Conservation (phyloP, 2,797 vertebrate species). For the Melanitta fusca region DNA sequence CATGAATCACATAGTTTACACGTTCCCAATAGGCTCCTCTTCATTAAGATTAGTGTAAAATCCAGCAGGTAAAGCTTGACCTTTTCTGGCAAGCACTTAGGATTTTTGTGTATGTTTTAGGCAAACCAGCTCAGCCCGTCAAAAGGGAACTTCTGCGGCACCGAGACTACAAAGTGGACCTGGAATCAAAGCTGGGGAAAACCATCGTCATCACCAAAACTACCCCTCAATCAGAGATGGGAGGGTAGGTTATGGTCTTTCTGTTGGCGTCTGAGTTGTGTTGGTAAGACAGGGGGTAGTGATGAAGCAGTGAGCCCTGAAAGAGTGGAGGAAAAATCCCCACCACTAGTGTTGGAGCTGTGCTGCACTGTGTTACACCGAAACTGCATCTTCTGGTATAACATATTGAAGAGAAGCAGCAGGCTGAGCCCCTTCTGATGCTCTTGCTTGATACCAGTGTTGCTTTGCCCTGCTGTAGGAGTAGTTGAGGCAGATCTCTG, state of each 20-base stretch:
- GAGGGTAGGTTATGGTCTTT: slow-evolving; percentile 83
- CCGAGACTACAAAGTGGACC: slow-evolving; percentile 97
- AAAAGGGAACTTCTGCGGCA: slow-evolving; percentile 95
- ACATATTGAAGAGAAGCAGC: fast-evolving
- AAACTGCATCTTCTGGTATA: background rate
- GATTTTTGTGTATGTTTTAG: slow-evolving; percentile 67
- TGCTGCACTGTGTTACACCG: background rate
- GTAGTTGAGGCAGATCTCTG: background rate
- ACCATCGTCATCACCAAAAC: slow-evolving; percentile 98
- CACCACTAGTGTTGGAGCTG: background rate
- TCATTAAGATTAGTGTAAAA: background rate
- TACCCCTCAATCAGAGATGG: slow-evolving; percentile 97
- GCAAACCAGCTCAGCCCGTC: slow-evolving; percentile 90
- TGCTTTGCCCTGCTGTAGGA: background rate
- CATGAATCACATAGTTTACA: background rate
- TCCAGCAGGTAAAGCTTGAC: background rate
- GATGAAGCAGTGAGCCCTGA: background rate
- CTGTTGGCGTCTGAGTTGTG: background rate
- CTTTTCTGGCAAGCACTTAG: background rate
- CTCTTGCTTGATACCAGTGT: background rate
- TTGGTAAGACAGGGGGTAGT: background rate
- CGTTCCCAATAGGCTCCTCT: background rate
- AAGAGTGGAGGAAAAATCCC: fast-evolving
- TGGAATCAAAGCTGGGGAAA: slow-evolving; percentile 98
- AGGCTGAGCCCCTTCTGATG: background rate